Percentiles rank a stretch among this genome's conserved stretches.
Evolutionary conservation across 2,888 invertebrate species (phyloP).

Genomic region (Leptodirus hochenwartii): DNA sequence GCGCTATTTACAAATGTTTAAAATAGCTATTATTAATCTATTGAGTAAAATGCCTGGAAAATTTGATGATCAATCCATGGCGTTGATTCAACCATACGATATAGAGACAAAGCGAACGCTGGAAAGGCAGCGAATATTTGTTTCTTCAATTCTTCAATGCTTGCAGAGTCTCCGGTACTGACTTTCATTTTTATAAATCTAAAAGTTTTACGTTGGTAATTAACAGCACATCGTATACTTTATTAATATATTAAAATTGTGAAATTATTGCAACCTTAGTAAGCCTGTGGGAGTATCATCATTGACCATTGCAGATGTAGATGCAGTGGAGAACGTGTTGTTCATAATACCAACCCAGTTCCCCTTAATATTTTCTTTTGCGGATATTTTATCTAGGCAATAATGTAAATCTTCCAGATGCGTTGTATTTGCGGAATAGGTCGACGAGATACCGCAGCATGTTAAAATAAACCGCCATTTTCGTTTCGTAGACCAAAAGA

Average conservation of each 20-base stretch:
- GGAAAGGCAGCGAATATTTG: constrained; percentile 22
- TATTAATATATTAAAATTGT: no score
- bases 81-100: constrained; percentile 22
- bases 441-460: constrained; percentile 21
- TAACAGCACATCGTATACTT: no score
- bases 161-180: not conserved
- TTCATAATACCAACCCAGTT: constrained; percentile 17
- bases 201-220: no score
- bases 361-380: constrained; percentile 20
- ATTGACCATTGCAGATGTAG: constrained; percentile 10
- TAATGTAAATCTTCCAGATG: constrained; percentile 19
- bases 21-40: no score
- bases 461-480: constrained; percentile 25
- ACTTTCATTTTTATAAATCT: not conserved
- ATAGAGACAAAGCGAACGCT: constrained; percentile 21
- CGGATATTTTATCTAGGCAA: constrained; percentile 19
- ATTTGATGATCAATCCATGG: constrained; percentile 21
- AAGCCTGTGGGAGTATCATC: constrained; percentile 23
- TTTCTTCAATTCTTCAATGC: constrained; percentile 15
- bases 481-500: constrained; percentile 22
- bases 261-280: no score
- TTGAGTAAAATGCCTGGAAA: constrained; percentile 12
- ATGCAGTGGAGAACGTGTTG: not conserved
- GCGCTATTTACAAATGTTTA: no score
- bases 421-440: constrained; percentile 15